A percentile compares a stretch with the other conserved stretches of the same genome.
phyloP scores from a whole-genome alignment of 2,113 vertebrate species.

The Turnix velox region DNA sequence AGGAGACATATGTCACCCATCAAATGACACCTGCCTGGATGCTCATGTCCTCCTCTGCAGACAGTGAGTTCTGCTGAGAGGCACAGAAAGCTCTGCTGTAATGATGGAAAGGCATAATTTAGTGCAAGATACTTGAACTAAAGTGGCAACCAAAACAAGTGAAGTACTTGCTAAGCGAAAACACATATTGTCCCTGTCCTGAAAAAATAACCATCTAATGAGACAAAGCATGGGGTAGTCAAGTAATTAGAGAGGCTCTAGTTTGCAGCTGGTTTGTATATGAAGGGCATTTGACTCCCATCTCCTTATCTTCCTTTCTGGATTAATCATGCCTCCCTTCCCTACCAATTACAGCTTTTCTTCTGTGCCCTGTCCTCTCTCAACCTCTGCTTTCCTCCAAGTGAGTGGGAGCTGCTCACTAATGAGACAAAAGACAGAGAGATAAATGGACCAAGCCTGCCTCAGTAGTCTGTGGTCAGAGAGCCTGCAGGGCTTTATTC shows the following conservation, averaged over 20 bases:
- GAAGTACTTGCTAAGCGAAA: not conserved
- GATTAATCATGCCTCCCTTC: not conserved
- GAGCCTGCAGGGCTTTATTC: not conserved
- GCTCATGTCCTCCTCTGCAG: not conserved
- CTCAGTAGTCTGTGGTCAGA: not conserved
- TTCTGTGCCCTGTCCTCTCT: not conserved
- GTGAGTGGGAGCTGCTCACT: not conserved
- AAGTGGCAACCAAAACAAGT: slow-evolving; percentile 10
- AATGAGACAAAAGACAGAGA: not conserved
- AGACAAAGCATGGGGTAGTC: not conserved
- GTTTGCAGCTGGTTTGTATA: slow-evolving; percentile 13
- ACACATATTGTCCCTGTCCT: not conserved
- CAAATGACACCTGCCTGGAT: not conserved
- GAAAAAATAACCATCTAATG: slow-evolving; percentile 22
- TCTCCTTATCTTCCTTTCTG: not conserved
- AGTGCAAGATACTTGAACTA: not conserved
- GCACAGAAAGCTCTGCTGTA: not conserved
- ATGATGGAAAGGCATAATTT: not conserved
- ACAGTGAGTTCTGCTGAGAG: not conserved
- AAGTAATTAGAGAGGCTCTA: not conserved
- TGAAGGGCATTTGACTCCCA: not conserved
- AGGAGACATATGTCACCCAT: not conserved
- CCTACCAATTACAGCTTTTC: slow-evolving; percentile 2
- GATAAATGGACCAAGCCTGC: not conserved
- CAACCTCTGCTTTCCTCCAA: not conserved